Evolutionary conservation across 2,113 vertebrate species (phyloP).

Genomic region (Brachyhypopomus gauderio): DNA sequence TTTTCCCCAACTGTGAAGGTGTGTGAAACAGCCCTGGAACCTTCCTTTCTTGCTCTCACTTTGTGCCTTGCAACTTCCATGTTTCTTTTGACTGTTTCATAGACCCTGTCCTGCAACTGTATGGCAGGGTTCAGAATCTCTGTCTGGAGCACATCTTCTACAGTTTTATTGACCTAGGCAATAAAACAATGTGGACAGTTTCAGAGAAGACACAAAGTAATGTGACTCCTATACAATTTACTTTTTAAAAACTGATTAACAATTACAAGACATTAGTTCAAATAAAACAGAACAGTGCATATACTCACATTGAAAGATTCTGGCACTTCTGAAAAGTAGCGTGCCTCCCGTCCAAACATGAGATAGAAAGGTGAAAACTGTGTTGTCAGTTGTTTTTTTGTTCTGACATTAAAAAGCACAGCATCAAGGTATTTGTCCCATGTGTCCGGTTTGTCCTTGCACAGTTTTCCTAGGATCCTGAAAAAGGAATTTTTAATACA

Average conservation of each 20-base stretch:
- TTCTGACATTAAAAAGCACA: neutral
- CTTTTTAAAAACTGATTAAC: neutral
- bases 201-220: neutral
- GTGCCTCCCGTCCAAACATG: neutral
- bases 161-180: neutral
- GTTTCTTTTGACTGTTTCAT: neutral
- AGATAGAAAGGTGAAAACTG: neutral
- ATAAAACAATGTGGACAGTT: neutral
- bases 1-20: no score
- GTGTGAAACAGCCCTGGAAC: neutral
- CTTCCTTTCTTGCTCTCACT: neutral
- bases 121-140: neutral
- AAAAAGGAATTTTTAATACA: neutral
- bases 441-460: neutral
- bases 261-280: neutral
- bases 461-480: neutral
- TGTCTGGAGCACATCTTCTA: neutral
- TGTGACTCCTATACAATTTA: no score
- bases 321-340: neutral
- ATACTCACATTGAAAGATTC: slow-evolving; percentile 10
- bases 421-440: neutral
- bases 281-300: neutral
- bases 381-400: neutral
- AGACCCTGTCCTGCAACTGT: slow-evolving; percentile 3
- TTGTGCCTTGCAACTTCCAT: neutral